A percentile compares a stretch with the other conserved stretches of the same genome.
These are phyloP conservation scores for Brachylomia viminalis DNA, from an alignment of 2,888 invertebrate genomes.

Conservation along the genomic window DNA sequence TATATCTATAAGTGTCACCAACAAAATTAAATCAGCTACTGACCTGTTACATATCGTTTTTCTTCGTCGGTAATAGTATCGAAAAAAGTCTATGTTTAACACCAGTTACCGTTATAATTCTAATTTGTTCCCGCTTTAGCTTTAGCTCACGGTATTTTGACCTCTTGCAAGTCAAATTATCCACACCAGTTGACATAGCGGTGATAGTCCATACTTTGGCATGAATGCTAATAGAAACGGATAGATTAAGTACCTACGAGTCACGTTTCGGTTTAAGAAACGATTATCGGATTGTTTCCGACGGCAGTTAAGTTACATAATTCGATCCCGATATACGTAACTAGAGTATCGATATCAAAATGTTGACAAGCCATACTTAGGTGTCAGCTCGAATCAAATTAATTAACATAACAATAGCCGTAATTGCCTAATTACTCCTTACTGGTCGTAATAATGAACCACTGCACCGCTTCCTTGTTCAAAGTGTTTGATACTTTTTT, in stretches of 20 bases:
- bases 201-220: constrained; percentile 28
- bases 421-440: constrained; percentile 41
- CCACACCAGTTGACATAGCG: constrained; percentile 47
- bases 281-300: constrained; percentile 49
- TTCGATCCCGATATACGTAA: constrained; percentile 41
- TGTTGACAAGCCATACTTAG: constrained; percentile 44
- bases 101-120: constrained; percentile 44
- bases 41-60: neutral
- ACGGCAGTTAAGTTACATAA: constrained; percentile 45
- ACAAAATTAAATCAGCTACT: constrained; percentile 1
- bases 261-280: constrained; percentile 49
- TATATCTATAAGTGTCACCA: constrained; percentile 14
- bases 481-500: constrained; percentile 27
- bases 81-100: constrained; percentile 10
- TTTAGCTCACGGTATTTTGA: constrained; percentile 45
- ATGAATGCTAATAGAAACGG: constrained; percentile 44
- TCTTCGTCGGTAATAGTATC: neutral
- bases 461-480: constrained; percentile 34
- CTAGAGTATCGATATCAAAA: constrained; percentile 41
- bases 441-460: constrained; percentile 34
- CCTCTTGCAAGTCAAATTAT: constrained; percentile 52
- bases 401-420: constrained; percentile 54
- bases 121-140: constrained; percentile 36
- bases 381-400: constrained; percentile 30
- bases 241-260: constrained; percentile 19